Evolutionary conservation across 2,113 vertebrate genomes (phyloP).

Genomic region (human (Homo sapiens)): GRCh38 chr21:31367501-31368000

Average conservation of each 20-base stretch:
- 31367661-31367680: neutral
- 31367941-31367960: neutral
- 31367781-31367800: neutral
- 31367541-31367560: neutral
- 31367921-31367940: neutral
- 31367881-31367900: neutral
- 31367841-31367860: neutral
- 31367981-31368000: neutral
- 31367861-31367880: neutral
- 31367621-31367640: neutral
- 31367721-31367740: neutral
- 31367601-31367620: neutral
- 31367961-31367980: neutral
- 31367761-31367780: accelerated
- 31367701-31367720: neutral
- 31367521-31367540: neutral
- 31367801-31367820: neutral
- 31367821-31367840: neutral
- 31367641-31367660: too few relatives aligned
- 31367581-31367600: neutral
- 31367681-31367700: neutral
- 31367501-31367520: slow-evolving; percentile 48
- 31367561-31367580: neutral
- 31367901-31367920: neutral
- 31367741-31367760: neutral